Base-by-base conservation (phyloP, 2,888 invertebrate genomes). In the Tachystola acroxantha region DNA sequence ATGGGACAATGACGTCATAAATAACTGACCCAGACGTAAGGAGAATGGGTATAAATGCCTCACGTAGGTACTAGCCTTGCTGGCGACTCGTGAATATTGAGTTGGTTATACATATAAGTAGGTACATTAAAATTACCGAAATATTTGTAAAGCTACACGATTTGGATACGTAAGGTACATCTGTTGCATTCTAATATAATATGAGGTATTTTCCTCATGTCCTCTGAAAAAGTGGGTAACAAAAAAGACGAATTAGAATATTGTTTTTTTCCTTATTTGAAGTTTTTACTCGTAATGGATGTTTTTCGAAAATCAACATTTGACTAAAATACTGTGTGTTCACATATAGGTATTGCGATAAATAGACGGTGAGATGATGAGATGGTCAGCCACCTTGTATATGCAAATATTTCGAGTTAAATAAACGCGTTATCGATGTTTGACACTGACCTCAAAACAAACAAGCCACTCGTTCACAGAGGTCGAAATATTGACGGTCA, bases 371-470 rank as follows among this genome's bases (percentile, higher is more conserved):
- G 29, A 38, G 34, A 29, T 22, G 25, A 10, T 34, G 28, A 34
- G 12, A 41, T 43, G 42, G 48, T 41, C 36, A 32, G 42, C 29
- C 32, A 32, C 36, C 30, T 38, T 16, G 16, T 16, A 16, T 42
- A 46, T 24, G 35, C 46, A 32, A 40, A 43, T 46, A 39, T 25
- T n/a, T n/a, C n/a, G n/a, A n/a, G n/a, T n/a, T n/a, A n/a, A n/a
- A n/a, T n/a, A n/a, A 39, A 41, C 47, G 39, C 37, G 33, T 43
- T 53, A 39, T 34, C 43, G 38, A 33, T n/a, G 40, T 45, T 36
- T 30, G 62, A 59, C 68, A 68, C 42, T 73, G 67, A 68, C 70
- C 66, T 36, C 48, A 61, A 68, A 68, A 53, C 36, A 28, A 44
- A 54, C 50, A 56, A 59, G 54, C 39, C 54, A 49, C 45, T 55